A percentile compares a stretch with the other conserved stretches of the same genome.
phyloP scores from a whole-genome alignment of 2,888 invertebrate genomes.

The Cheiracanthium punctorium region DNA sequence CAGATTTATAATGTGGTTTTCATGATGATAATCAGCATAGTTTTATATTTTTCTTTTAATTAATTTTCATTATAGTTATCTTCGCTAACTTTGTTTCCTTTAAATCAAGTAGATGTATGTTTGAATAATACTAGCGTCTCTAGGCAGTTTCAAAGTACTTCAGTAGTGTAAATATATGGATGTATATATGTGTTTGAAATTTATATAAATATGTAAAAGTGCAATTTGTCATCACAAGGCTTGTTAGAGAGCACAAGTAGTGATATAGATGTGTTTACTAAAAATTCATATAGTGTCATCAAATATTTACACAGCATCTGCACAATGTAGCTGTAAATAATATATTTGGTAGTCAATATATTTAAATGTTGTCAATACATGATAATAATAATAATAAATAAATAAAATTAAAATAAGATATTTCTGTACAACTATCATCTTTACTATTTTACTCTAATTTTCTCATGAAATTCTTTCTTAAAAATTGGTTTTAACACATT shows the following conservation, averaged over 20 bases:
- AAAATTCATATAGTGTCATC: constrained; percentile 11
- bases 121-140: neutral
- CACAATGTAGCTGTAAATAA: constrained; percentile 38
- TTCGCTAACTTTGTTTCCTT: too few relatives aligned
- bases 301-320: constrained; percentile 27
- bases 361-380: too few relatives aligned
- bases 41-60: neutral
- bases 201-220: constrained; percentile 62
- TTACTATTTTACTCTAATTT: too few relatives aligned
- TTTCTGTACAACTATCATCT: too few relatives aligned
- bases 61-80: neutral
- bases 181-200: constrained; percentile 55
- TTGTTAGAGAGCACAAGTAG: constrained; percentile 55
- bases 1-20: too few relatives aligned
- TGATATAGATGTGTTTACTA: constrained; percentile 33
- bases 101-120: neutral
- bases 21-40: neutral
- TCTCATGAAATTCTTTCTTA: too few relatives aligned
- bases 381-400: too few relatives aligned
- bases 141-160: constrained; percentile 60
- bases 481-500: too few relatives aligned
- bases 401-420: too few relatives aligned
- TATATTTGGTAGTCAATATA: neutral
- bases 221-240: constrained; percentile 67
- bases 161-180: constrained; percentile 56